A percentile compares a stretch with the other conserved stretches of the same genome.
These are phyloP conservation scores for Parazoanthus darwini DNA, from an alignment of 92 coral and sea anemone genomes.

Conservation along the genomic window DNA sequence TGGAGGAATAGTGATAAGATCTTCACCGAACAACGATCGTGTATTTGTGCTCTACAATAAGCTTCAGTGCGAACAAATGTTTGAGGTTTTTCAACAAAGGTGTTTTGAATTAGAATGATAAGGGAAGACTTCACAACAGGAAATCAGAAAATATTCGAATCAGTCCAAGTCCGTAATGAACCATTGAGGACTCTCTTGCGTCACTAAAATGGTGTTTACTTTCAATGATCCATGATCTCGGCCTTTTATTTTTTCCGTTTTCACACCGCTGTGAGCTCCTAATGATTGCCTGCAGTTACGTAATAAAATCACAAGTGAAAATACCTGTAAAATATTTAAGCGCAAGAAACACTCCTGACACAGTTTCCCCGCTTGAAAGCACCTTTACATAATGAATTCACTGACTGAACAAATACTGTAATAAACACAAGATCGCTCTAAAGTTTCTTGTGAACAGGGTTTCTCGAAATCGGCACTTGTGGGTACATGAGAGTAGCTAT, in stretches of 20 bases:
- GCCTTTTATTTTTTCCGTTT: not conserved
- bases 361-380: not conserved
- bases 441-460: too few species aligned
- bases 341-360: not conserved
- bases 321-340: too few species aligned
- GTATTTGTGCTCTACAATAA: not conserved
- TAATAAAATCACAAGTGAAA: not conserved
- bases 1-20: not conserved
- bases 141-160: not conserved
- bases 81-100: not conserved
- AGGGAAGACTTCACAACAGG: slow-evolving; percentile 4
- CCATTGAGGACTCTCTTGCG: not conserved
- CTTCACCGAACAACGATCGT: not conserved
- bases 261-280: slow-evolving; percentile 8
- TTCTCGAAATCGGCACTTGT: too few species aligned
- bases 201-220: slow-evolving; percentile 3
- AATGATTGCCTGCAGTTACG: not conserved
- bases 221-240: not conserved
- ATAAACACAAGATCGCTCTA: too few species aligned
- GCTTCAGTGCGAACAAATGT: not conserved
- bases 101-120: not conserved
- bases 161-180: not conserved
- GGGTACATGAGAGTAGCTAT: too few species aligned
- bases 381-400: too few species aligned
- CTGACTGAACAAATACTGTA: not conserved